phyloP scores from a whole-genome alignment of 2,113 vertebrate genomes.

The Rhinogobius similis region DNA sequence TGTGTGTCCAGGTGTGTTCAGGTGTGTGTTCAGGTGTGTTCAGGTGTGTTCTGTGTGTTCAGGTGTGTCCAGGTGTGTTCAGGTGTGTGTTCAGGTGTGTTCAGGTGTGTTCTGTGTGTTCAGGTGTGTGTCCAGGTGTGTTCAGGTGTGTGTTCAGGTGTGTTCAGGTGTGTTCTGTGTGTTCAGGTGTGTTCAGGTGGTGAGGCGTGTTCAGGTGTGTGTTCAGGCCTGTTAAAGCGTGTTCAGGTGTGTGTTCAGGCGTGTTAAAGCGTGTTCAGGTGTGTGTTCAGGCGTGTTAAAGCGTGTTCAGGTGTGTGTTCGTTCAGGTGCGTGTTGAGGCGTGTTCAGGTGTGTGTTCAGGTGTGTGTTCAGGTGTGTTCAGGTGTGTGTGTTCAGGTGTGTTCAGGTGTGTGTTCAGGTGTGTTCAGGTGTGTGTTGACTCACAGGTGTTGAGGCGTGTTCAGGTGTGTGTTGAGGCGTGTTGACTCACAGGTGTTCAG shows the following conservation, averaged over 20 bases:
- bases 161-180: too few species aligned
- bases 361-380: constrained; percentile 34
- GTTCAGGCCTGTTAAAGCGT: neutral
- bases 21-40: neutral
- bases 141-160: constrained; percentile 88
- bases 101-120: too few species aligned
- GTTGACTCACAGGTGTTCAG: constrained; percentile 88
- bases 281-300: neutral
- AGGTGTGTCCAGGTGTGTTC: neutral
- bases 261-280: constrained; percentile 82
- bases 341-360: neutral
- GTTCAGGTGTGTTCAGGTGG: too few species aligned
- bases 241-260: neutral
- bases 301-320: neutral
- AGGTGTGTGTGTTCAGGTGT: constrained; percentile 69
- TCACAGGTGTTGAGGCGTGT: too few species aligned
- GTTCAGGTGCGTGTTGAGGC: too few species aligned
- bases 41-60: constrained; percentile 75
- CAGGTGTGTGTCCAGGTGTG: neutral
- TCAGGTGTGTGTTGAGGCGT: neutral
- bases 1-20: neutral
- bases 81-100: too few species aligned
- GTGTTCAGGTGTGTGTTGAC: too few species aligned
- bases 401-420: neutral
- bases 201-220: neutral